Conservation (phyloP, 2,888 invertebrate genomes). For the Lasioglossum leucozonium region DNA sequence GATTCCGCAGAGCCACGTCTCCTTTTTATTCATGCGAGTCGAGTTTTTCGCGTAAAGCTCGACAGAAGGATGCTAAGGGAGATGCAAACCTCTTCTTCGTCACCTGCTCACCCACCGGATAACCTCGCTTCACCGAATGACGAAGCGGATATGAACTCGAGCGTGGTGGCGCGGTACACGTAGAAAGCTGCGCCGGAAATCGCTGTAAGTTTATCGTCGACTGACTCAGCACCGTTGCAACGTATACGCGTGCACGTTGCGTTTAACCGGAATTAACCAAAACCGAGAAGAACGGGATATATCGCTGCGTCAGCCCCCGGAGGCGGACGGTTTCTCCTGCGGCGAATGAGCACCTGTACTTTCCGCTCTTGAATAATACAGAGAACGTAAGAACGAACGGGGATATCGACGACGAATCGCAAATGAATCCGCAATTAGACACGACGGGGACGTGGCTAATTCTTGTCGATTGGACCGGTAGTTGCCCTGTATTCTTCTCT, state of each 20-base stretch:
- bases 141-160: constrained; percentile 54
- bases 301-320: constrained; percentile 30
- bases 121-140: constrained; percentile 38
- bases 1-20: background rate
- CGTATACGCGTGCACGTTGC: constrained; percentile 10
- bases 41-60: background rate
- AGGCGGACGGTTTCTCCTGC: background rate
- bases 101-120: constrained; percentile 13
- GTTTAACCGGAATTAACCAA: constrained; percentile 30
- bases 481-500: background rate
- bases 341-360: background rate
- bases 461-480: background rate
- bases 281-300: constrained; percentile 20
- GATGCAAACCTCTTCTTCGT: constrained; percentile 13
- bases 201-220: constrained; percentile 44
- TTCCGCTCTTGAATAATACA: background rate
- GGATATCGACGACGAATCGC: background rate
- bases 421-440: constrained; percentile 4
- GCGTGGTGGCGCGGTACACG: constrained; percentile 34
- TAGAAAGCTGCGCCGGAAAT: constrained; percentile 43
- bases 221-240: constrained; percentile 39
- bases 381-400: background rate
- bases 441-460: background rate
- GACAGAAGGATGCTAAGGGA: background rate
- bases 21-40: background rate